Conservation (phyloP, 2,797 vertebrate genomes). For the Arctocebus calabarensis region DNA sequence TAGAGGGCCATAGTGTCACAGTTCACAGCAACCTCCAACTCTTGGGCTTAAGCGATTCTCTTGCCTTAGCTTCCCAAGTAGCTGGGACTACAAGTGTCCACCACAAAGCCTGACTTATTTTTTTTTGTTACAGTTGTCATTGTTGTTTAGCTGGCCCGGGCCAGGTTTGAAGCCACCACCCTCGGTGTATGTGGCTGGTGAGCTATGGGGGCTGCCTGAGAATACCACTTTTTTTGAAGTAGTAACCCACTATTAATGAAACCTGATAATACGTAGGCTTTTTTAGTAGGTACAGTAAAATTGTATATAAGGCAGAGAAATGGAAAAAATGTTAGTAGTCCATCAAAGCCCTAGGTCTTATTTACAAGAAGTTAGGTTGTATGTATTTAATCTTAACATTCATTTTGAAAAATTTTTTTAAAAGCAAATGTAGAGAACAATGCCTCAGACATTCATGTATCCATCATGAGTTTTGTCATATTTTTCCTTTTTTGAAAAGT, state of each 20-base stretch:
- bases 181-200: too few relatives aligned
- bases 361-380: constrained; percentile 24
- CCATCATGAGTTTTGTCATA: constrained; percentile 9
- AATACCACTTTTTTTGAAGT: constrained; percentile 31
- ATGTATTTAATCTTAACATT: neutral
- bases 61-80: too few relatives aligned
- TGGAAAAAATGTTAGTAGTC: constrained; percentile 13
- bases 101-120: too few relatives aligned
- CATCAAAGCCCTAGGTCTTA: neutral
- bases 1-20: too few relatives aligned
- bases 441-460: neutral
- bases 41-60: too few relatives aligned
- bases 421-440: neutral
- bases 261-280: neutral
- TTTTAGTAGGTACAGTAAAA: neutral
- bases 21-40: too few relatives aligned
- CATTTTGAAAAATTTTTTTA: neutral
- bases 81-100: too few relatives aligned
- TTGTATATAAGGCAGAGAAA: constrained; percentile 56
- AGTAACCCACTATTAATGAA: constrained; percentile 20
- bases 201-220: too few relatives aligned
- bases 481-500: neutral
- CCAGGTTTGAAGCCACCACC: too few relatives aligned
- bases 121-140: too few relatives aligned
- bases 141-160: too few relatives aligned